These are phyloP conservation scores for Philaethria dido DNA, from an alignment of 2,888 invertebrate genomes.

Conservation along the genomic window DNA sequence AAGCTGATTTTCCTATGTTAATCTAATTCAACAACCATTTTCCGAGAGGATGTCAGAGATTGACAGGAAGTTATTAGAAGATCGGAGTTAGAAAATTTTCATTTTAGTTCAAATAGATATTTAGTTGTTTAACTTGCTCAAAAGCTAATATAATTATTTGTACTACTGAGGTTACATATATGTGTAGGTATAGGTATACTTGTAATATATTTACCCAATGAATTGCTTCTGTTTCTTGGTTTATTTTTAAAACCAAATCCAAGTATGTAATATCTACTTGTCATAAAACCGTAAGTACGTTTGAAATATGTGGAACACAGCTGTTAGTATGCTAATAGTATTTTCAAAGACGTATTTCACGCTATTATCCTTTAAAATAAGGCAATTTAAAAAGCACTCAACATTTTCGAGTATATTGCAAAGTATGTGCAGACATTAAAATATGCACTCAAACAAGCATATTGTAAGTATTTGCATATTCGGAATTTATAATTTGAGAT, in stretches of 20 bases:
- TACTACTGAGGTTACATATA: too few species aligned
- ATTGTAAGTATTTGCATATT: constrained; percentile 4
- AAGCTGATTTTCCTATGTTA: constrained; percentile 43
- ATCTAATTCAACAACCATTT: constrained; percentile 44
- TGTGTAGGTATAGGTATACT: too few species aligned
- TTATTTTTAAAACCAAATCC: background rate
- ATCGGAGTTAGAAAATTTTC: constrained; percentile 45
- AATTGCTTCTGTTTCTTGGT: background rate
- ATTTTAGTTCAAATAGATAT: constrained; percentile 35
- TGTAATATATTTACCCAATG: too few species aligned
- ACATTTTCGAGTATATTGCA: constrained; percentile 5
- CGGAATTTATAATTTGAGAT: constrained; percentile 3
- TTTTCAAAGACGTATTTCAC: constrained; percentile 13
- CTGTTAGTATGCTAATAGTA: constrained; percentile 18
- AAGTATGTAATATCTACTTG: background rate
- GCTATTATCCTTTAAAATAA: constrained; percentile 22
- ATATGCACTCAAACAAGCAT: constrained; percentile 17
- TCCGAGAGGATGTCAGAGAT: constrained; percentile 50
- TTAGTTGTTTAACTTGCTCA: constrained; percentile 4
- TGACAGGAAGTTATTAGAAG: constrained; percentile 52
- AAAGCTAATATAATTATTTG: background rate
- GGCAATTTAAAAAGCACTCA: constrained; percentile 12
- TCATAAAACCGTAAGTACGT: constrained; percentile 2
- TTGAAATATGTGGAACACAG: constrained; percentile 17
- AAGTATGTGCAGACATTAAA: background rate